Evolutionary conservation across 2,888 invertebrate species (phyloP), one percentile per base, ranked within the genome.

Genomic region (Netelia melanura): DNA sequence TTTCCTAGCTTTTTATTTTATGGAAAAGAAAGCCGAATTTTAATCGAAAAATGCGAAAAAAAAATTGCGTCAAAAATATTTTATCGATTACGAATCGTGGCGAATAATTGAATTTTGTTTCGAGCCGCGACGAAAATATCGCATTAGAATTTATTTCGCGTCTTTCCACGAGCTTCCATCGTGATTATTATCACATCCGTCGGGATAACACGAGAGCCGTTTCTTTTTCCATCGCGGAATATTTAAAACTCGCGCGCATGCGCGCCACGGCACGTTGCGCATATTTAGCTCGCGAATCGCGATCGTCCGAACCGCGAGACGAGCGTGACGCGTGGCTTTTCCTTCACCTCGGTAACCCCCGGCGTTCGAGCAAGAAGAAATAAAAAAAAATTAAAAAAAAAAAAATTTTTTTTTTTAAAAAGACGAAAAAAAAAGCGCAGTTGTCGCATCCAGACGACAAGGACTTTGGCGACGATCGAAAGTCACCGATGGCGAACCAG

Each of bases 291-390:
- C 30, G 61, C 52, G 21, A 58, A 54, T 72, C 52, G 70, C 23
- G 67, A 71, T 38, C 11, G 54, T 9, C 30, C 43, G 25, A 64
- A 38, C n/a, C 14, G 62, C 44, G 54, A 44, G n/a, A 68, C 48
- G 52, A 71, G 58, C 38, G 75, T 87, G 89, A 89, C 88, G 85
- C 83, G 78, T 74, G 30, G 74, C 61, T 86, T 87, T 88, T 89
- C 87, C 89, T 89, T 89, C 87, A 89, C 87, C 87, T 87, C 61
- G 61, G 71, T 85, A 85, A 86, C 87, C 84, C 61, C 52, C 81
- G 85, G 79, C 75, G 44, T 21, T 65, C n/a, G 30, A 10, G 67
- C 77, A 6, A 56, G n/a, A 56, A 56, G n/a, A 54, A 54, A 54
- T n/a, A 54, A 54, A 54, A 1, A 1, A 11, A 54, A 14, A n/a